A percentile compares a stretch with the other conserved stretches of the same genome.
Evolutionary conservation across 2,888 invertebrate species (phyloP).

Genomic region (Drosophila incognita): DNA sequence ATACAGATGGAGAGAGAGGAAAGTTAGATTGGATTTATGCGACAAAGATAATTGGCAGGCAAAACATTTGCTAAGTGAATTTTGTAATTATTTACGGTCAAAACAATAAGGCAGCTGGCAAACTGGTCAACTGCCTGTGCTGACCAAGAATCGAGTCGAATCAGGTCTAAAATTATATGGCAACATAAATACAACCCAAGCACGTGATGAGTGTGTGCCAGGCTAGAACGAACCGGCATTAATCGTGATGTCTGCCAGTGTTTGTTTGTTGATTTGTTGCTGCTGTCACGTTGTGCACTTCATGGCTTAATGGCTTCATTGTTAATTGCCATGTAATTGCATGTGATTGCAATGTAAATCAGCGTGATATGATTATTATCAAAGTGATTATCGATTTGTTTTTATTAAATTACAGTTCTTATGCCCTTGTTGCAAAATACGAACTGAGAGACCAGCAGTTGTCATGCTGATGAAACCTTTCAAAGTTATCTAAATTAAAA

Average conservation of each 20-base stretch:
- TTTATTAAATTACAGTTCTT: slow-evolving; percentile 4
- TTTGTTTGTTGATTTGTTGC: slow-evolving; percentile 34
- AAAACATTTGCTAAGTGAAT: slow-evolving; percentile 46
- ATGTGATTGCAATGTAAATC: slow-evolving; percentile 58
- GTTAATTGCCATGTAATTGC: slow-evolving; percentile 76
- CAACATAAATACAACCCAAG: slow-evolving; percentile 25
- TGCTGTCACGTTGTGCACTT: slow-evolving; percentile 59
- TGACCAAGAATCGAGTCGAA: not conserved
- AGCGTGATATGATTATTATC: slow-evolving; percentile 27
- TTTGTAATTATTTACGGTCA: slow-evolving; percentile 62
- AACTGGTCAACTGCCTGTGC: slow-evolving; percentile 53
- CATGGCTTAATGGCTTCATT: slow-evolving; percentile 72
- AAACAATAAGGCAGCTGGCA: slow-evolving; percentile 14
- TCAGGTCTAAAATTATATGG: slow-evolving; percentile 25
- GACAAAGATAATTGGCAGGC: slow-evolving; percentile 18
- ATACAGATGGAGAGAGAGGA: not conserved
- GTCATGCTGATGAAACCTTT: not conserved
- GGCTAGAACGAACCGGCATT: slow-evolving; percentile 33
- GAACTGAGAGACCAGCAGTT: not conserved
- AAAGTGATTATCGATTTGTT: slow-evolving; percentile 48
- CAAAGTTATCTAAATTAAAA: not conserved
- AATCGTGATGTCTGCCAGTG: slow-evolving; percentile 40
- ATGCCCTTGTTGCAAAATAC: not conserved
- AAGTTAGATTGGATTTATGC: not conserved
- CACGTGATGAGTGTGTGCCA: slow-evolving; percentile 13